Evolutionary conservation across 2,888 invertebrate species (phyloP).

Genomic region (Volucella zonaria): DNA sequence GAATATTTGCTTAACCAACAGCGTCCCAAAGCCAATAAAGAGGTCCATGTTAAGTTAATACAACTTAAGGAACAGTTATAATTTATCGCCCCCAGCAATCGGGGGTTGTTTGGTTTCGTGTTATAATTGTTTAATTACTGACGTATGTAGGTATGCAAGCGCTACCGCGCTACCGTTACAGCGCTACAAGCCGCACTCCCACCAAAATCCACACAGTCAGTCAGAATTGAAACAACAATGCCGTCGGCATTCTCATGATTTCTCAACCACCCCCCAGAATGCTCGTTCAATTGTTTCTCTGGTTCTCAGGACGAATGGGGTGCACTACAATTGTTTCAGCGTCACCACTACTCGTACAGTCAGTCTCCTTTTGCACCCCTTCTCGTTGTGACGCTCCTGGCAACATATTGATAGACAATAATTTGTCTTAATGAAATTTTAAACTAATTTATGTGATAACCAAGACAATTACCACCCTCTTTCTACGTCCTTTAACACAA

Average conservation of each 20-base stretch:
- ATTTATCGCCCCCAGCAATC: conserved; percentile 66
- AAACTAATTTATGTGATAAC: conserved; percentile 80
- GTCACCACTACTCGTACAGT: neutral
- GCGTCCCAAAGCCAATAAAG: conserved; percentile 65
- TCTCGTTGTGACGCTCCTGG: conserved; percentile 74
- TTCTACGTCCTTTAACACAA: conserved; percentile 31
- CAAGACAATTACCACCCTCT: conserved; percentile 60
- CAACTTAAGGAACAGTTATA: conserved; percentile 65
- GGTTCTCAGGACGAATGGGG: conserved; percentile 49
- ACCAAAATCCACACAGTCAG: conserved; percentile 21
- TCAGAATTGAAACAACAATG: conserved; percentile 31
- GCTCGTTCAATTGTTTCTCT: conserved; percentile 52
- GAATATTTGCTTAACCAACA: conserved; percentile 66
- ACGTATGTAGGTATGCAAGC: conserved; percentile 45
- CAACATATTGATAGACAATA: conserved; percentile 83
- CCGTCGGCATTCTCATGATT: conserved; percentile 73
- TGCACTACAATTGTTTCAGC: conserved; percentile 22
- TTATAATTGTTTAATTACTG: conserved; percentile 74
- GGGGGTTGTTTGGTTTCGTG: conserved; percentile 72
- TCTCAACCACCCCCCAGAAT: conserved; percentile 52
- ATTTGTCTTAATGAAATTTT: conserved; percentile 83
- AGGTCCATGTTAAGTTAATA: conserved; percentile 53
- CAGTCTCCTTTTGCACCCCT: conserved; percentile 11
- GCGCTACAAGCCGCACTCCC: conserved; percentile 48
- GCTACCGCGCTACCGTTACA: conserved; percentile 9